phyloP scores from a whole-genome alignment of 2,888 invertebrate genomes.

The Drosophila gaucha region DNA sequence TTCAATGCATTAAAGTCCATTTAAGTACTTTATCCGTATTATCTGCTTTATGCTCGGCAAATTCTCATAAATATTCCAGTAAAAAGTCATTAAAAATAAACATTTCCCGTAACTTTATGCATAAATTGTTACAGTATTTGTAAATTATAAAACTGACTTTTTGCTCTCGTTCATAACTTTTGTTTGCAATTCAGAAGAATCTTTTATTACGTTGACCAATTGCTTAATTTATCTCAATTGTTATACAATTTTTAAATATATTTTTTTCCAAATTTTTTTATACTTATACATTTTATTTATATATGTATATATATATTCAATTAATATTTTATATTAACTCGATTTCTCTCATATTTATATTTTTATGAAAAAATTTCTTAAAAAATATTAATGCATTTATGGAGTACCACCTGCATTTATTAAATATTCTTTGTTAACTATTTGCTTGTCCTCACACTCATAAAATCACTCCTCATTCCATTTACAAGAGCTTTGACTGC shows the following conservation, averaged over 20 bases:
- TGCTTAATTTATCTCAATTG: background rate
- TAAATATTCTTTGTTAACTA: too few relatives aligned
- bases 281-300: too few relatives aligned
- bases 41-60: background rate
- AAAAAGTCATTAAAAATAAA: constrained; percentile 8
- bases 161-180: background rate
- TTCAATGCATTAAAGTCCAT: background rate
- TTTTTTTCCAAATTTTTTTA: background rate
- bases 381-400: too few relatives aligned
- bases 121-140: constrained; percentile 3
- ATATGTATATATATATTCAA: too few relatives aligned
- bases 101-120: background rate
- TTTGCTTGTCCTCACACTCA: too few relatives aligned
- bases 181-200: background rate
- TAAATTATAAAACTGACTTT: background rate
- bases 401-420: too few relatives aligned
- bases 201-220: background rate
- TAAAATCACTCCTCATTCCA: too few relatives aligned
- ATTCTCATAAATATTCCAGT: constrained; percentile 1
- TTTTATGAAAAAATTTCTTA: too few relatives aligned
- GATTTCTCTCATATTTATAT: too few relatives aligned
- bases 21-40: background rate
- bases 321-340: too few relatives aligned
- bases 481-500: background rate
- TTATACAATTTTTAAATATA: background rate